Conservation (phyloP, 2,888 invertebrate species). For the Lasioglossum zephyrum region DNA sequence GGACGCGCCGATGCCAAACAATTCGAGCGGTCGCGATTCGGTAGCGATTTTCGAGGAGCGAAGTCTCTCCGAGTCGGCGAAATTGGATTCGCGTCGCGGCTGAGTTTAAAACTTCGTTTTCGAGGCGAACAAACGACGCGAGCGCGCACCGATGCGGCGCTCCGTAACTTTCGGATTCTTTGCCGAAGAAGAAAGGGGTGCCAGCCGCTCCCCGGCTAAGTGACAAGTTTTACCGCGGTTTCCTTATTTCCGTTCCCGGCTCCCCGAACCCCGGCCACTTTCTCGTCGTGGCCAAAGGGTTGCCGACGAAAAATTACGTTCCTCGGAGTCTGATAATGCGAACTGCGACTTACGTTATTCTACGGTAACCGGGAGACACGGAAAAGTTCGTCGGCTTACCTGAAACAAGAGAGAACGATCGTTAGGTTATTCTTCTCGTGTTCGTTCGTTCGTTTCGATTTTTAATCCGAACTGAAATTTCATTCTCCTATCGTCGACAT, state of each 20-base stretch:
- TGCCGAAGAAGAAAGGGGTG: constrained; percentile 62
- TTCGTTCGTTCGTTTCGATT: not conserved
- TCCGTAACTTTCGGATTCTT: constrained; percentile 67
- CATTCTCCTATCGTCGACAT: too few species aligned
- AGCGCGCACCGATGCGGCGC: constrained; percentile 24
- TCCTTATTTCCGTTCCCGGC: constrained; percentile 46
- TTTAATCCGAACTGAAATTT: not conserved
- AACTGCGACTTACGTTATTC: constrained; percentile 18
- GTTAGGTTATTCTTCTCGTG: not conserved
- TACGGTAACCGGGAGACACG: not conserved
- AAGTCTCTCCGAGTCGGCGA: not conserved
- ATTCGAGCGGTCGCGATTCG: constrained; percentile 12
- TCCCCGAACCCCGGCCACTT: not conserved
- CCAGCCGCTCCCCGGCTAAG: constrained; percentile 58
- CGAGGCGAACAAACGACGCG: constrained; percentile 59
- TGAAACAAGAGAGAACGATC: constrained; percentile 17
- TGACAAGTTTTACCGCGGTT: constrained; percentile 71
- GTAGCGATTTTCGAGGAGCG: not conserved
- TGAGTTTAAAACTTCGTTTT: constrained; percentile 72
- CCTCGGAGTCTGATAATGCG: constrained; percentile 8
- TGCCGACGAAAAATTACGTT: constrained; percentile 61
- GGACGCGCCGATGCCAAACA: not conserved
- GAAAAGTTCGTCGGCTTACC: constrained; percentile 11
- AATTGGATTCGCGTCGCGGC: constrained; percentile 47
- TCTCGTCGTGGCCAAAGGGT: constrained; percentile 16